Evolutionary conservation across 2,888 invertebrate genomes (phyloP).

Genomic region (Rhabditoides inermis): DNA sequence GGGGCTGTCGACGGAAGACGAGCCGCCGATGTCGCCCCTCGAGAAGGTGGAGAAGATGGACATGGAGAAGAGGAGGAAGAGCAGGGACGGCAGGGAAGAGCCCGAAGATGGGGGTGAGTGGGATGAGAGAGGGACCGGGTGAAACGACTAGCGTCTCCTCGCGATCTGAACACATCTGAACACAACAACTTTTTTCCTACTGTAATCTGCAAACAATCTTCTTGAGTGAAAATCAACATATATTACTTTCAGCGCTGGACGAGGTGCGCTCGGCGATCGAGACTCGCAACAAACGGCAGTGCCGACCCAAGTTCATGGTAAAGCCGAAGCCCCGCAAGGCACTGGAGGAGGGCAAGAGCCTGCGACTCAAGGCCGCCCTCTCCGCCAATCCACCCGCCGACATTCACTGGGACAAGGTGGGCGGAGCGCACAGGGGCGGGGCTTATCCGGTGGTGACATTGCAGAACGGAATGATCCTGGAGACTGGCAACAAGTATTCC

Average conservation of each 20-base stretch:
- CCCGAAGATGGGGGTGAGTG: no score
- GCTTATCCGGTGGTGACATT: no score
- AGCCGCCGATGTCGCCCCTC: no score
- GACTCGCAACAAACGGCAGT: constrained; percentile 31
- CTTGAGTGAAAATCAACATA: no score
- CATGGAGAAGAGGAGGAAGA: neutral
- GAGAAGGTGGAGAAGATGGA: neutral
- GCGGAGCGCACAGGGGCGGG: no score
- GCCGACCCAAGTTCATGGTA: constrained; percentile 49
- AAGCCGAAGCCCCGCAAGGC: constrained; percentile 43
- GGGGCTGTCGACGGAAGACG: no score
- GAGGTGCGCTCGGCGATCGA: constrained; percentile 44
- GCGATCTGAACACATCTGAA: no score
- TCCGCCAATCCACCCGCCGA: constrained; percentile 46
- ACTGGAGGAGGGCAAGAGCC: constrained; percentile 48
- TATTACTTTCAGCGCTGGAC: constrained; percentile 29
- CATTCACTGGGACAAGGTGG: constrained; percentile 48
- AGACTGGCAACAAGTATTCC: constrained; percentile 52
- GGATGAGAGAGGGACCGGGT: no score
- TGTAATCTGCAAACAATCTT: no score
- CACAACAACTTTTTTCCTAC: no score
- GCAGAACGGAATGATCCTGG: constrained; percentile 44
- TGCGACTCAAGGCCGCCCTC: constrained; percentile 49
- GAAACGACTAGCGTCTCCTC: no score
- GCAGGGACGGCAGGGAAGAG: neutral